A percentile compares a stretch with the other conserved stretches of the same genome.
Conservation (phyloP, 2,113 vertebrate genomes). For the Gulo gulo region DNA sequence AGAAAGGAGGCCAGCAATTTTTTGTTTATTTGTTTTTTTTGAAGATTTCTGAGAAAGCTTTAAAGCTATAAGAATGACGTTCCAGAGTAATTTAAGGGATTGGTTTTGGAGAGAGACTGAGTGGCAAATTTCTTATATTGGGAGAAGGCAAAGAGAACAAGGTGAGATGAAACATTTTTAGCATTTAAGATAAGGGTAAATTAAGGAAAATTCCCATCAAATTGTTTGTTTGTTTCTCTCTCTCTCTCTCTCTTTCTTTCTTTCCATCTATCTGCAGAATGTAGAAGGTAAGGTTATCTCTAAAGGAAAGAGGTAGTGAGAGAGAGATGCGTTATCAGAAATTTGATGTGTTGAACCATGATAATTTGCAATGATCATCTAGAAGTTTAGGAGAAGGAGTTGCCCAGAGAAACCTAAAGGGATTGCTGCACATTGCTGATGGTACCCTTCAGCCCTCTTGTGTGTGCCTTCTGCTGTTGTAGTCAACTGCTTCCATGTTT, state of each 20-base stretch:
- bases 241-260: too few species aligned
- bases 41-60: background rate
- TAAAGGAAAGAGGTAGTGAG: background rate
- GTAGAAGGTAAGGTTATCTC: background rate
- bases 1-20: background rate
- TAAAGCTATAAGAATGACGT: background rate
- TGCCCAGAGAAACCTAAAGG: background rate
- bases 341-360: background rate
- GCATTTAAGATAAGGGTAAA: background rate
- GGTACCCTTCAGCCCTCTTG: background rate
- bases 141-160: background rate
- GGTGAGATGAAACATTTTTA: background rate
- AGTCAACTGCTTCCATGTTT: background rate
- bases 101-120: background rate
- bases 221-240: background rate
- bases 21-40: background rate
- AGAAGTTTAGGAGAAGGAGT: background rate
- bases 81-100: background rate
- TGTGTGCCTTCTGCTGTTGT: background rate
- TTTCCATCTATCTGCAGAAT: background rate
- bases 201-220: background rate
- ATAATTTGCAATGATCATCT: background rate
- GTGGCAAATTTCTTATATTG: background rate
- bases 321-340: background rate
- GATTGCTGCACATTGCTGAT: fast-evolving